Evolutionary conservation across 2,113 vertebrate species (phyloP).

Genomic region (Trogon melanurus): DNA sequence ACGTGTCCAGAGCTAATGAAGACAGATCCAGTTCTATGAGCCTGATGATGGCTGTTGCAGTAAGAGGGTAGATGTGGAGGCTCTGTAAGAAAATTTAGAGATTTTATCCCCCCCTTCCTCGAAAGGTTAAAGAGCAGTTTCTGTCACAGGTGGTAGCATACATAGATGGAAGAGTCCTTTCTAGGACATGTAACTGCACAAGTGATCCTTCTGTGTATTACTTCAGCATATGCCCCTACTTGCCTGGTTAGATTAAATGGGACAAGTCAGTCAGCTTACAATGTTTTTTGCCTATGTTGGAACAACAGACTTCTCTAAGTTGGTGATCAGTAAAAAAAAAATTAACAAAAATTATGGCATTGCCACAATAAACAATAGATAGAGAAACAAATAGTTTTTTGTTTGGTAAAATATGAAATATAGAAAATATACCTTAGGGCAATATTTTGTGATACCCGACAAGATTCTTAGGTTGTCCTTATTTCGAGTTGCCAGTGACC

Average conservation of each 20-base stretch:
- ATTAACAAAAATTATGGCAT: too few species aligned
- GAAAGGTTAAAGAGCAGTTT: background rate
- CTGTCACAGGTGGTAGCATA: background rate
- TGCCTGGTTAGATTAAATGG: background rate
- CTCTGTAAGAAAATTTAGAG: background rate
- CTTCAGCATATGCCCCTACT: background rate
- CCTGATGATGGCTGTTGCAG: background rate
- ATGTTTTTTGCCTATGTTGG: background rate
- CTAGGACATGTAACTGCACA: rapidly evolving
- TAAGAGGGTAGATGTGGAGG: background rate
- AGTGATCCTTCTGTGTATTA: background rate
- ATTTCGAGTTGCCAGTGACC: background rate
- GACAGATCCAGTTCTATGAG: background rate
- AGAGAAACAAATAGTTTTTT: background rate
- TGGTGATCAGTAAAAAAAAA: background rate
- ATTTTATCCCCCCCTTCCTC: background rate
- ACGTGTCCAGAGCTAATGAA: rapidly evolving
- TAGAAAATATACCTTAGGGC: background rate
- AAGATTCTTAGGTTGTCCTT: background rate
- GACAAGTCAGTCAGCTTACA: background rate
- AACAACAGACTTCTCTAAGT: background rate
- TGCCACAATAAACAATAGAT: background rate
- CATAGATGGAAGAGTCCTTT: background rate
- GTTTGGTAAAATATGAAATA: background rate
- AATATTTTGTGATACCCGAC: background rate